A percentile compares a stretch with the other conserved stretches of the same genome.
phyloP scores from a whole-genome alignment of 2,888 invertebrate species.

The Rhagium mordax region DNA sequence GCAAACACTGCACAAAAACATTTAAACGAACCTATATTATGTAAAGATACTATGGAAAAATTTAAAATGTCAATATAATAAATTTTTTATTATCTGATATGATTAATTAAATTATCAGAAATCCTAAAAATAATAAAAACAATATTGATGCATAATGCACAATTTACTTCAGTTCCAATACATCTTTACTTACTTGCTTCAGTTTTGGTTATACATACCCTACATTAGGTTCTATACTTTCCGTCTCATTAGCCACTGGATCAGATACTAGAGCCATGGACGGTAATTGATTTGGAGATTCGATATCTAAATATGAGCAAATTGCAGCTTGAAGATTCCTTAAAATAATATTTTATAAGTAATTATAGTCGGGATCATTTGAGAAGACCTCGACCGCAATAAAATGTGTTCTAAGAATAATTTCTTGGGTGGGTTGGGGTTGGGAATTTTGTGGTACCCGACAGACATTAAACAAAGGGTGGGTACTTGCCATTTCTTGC shows the following conservation, averaged over 20 bases:
- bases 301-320: constrained; percentile 94
- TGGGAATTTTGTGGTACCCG: too few relatives aligned
- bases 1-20: not conserved
- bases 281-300: constrained; percentile 81
- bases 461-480: too few relatives aligned
- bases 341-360: constrained; percentile 60
- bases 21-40: not conserved
- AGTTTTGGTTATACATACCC: constrained; percentile 65
- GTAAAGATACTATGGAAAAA: not conserved
- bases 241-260: constrained; percentile 84
- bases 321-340: constrained; percentile 98
- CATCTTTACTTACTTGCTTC: not conserved
- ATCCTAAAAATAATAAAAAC: too few relatives aligned
- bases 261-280: constrained; percentile 84
- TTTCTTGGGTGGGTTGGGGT: too few relatives aligned
- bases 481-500: too few relatives aligned
- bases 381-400: too few relatives aligned
- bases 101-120: too few relatives aligned
- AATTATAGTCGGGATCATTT: too few relatives aligned
- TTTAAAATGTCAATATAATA: not conserved
- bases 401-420: too few relatives aligned
- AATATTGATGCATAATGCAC: too few relatives aligned
- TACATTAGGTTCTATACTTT: constrained; percentile 80
- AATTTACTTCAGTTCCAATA: not conserved
- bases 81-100: not conserved